These are phyloP conservation scores for Narcine bancroftii DNA, from an alignment of 2,113 vertebrate genomes.

Conservation along the genomic window DNA sequence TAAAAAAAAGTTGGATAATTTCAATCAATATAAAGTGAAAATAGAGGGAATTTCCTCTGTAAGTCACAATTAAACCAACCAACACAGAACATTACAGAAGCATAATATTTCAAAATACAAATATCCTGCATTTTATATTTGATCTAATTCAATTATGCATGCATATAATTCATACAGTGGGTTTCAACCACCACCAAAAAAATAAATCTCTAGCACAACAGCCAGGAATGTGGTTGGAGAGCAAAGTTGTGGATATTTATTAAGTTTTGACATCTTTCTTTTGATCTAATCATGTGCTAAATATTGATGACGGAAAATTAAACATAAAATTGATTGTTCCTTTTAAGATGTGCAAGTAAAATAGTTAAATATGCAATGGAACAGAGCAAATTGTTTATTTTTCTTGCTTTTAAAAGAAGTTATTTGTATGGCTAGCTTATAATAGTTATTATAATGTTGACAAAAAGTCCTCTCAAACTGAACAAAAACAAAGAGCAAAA, in stretches of 20 bases:
- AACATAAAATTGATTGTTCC: not conserved
- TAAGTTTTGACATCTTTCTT: not conserved
- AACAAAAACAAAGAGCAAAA: not conserved
- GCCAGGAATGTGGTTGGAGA: not conserved
- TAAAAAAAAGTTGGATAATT: not conserved
- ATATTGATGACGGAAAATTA: not conserved
- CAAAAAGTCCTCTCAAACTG: constrained; percentile 45
- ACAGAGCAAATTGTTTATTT: no score
- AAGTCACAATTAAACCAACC: not conserved
- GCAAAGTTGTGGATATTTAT: not conserved
- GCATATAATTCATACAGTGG: no score
- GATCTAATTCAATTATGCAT: not conserved
- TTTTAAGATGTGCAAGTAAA: not conserved
- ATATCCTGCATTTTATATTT: not conserved
- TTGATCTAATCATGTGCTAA: not conserved
- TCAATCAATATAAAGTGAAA: not conserved
- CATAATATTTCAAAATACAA: not conserved
- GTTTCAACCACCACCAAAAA: not conserved
- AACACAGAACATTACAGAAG: not conserved
- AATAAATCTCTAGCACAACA: not conserved
- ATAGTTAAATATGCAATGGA: not conserved
- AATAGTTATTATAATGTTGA: constrained; percentile 41
- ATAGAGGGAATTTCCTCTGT: not conserved
- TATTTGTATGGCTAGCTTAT: not conserved
- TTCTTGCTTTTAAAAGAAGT: not conserved